Evolutionary conservation across 2,113 vertebrate species (phyloP).

Genomic region (Semnornis frantzii): DNA sequence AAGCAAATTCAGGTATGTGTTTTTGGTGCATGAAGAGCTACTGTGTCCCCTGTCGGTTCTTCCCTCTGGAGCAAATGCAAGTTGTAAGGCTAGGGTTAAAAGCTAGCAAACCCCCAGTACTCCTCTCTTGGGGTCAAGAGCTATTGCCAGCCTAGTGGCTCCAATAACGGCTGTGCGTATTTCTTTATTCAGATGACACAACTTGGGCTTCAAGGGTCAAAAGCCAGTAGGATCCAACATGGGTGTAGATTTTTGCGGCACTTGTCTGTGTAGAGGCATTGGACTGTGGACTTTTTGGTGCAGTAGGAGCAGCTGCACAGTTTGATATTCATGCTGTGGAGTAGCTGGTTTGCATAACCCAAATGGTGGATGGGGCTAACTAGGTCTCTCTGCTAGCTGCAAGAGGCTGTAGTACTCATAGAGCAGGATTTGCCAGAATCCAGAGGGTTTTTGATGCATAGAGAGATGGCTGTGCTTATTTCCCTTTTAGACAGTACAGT

Average conservation of each 20-base stretch:
- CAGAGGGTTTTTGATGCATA: neutral
- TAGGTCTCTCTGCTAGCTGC: neutral
- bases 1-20: neutral
- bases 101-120: neutral
- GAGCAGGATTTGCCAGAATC: neutral
- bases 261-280: rapidly evolving
- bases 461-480: neutral
- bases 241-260: neutral
- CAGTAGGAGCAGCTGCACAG: neutral
- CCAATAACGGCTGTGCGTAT: neutral
- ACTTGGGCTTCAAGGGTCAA: neutral
- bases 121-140: neutral
- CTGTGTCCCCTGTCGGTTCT: neutral
- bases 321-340: neutral
- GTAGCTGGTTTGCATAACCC: neutral
- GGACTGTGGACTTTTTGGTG: neutral
- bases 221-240: neutral
- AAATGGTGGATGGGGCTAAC: neutral
- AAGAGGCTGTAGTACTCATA: neutral
- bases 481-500: neutral
- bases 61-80: neutral
- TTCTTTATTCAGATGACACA: neutral
- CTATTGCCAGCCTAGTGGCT: neutral
- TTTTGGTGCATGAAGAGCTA: neutral
- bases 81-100: neutral